Conservation (phyloP, 2,113 vertebrate species). For the Chitala chitala region DNA sequence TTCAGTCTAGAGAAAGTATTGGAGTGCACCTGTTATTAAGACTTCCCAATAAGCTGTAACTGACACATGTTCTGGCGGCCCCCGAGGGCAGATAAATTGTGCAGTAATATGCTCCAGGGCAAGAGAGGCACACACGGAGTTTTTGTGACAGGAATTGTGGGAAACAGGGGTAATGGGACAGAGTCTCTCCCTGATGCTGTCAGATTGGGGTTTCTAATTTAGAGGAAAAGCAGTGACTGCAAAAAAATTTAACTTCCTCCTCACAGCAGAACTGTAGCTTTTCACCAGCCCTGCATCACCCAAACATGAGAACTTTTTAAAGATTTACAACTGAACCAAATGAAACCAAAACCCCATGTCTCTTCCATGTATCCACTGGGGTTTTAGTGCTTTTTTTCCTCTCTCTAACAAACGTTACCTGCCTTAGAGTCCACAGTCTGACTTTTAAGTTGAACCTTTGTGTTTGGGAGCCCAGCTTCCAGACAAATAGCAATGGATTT, state of each 20-base stretch:
- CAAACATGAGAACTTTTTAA: not conserved
- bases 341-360: slow-evolving; percentile 16
- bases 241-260: not conserved
- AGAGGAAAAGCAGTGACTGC: not conserved
- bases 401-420: slow-evolving; percentile 14
- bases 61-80: not conserved
- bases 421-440: slow-evolving; percentile 15
- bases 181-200: not conserved
- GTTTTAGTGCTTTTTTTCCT: not conserved
- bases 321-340: not conserved
- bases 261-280: not conserved
- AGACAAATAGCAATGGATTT: slow-evolving; percentile 42
- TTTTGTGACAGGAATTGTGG: not conserved
- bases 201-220: not conserved
- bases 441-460: slow-evolving; percentile 7
- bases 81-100: not conserved
- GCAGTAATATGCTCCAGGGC: not conserved
- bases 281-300: not conserved
- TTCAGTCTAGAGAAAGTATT: not conserved
- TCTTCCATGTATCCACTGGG: not conserved
- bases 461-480: slow-evolving; percentile 42
- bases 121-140: not conserved
- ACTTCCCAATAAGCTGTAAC: slow-evolving; percentile 8
- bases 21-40: not conserved
- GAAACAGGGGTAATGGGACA: not conserved